Evolutionary conservation across 2,113 vertebrate genomes (phyloP), one percentile per base, ranked within the genome.

Genomic region (Ramphastos sulfuratus): DNA sequence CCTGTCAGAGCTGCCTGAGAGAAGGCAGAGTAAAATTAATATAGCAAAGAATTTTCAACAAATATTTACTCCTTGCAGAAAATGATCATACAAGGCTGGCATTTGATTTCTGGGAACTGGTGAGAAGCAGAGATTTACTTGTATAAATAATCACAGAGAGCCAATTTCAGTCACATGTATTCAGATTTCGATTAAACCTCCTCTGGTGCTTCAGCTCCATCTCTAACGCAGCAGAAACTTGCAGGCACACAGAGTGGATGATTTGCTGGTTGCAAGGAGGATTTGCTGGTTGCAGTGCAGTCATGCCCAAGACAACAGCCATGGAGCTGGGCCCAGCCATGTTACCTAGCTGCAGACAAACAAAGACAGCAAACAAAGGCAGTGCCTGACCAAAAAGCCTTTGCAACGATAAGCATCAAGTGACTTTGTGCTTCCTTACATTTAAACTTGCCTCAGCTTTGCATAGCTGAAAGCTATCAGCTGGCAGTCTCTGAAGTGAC

Each of bases 171-270:
- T 84, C 93, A 85, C 90, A 88, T 33, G 80, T 85, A 95, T 96
- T 96, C 94, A 88, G 87, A 91, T 95, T 94, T 95, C 28, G n/a
- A 94, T 94, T 95, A 88, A 94, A 87, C 39, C 63, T 81, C 85
- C 80, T 46, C 27, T 28, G 88, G 70, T 21, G n/a, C 70, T 82
- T 78, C 72, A 58, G 25, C 54, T 81, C 48, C 27, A 35, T 84
- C 86, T 63, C 78, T 60, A 77, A 48, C n/a, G 67, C n/a, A 58
- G 27, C 70, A 82, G 63, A 88, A 27, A 42, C 35, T 78, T 61
- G 58, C 39, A 60, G 6, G 55, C 24, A 35, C 56, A 63, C 79
- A 81, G 60, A 58, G 19, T 16, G 63, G 63, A 69, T 52, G 50
- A 25, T 42, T 87, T 12, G 82, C 72, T 91, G 92, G 16, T 61